Evolutionary conservation across 2,113 vertebrate species (phyloP), one percentile per base, ranked within the genome.

Genomic region (Hydropotes inermis): DNA sequence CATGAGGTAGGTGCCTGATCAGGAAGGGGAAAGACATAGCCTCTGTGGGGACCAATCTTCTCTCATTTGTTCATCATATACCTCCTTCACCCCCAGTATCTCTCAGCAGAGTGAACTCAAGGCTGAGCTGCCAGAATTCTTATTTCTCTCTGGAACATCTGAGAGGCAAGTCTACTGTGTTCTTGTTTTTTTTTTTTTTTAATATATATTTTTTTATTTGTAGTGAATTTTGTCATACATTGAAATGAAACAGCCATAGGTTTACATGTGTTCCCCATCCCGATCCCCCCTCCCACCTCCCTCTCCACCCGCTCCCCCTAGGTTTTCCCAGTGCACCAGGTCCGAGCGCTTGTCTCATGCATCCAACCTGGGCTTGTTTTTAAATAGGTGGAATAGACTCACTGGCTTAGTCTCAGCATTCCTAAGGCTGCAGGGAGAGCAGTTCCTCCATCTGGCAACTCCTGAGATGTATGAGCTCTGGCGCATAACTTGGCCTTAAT

Each of bases 401-500:
- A 28, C 33, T 6, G 36, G 30, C 25, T 61, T 39, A n/a, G 27
- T 64, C n/a, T 93, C 43, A 36, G 15, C 30, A 45, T 84, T 78
- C 58, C 30, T 52, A 14, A 76, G 54, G 23, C 36, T 76, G 4
- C 23, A 52, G 4, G 58, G 7, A 30, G 36, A 64, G 9, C 43
- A 10, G 19, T 52, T 61, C 1, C 27, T 60, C 33, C n/a, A 30
- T 12, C 25, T 39, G 60, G 28, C 8, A 27, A 6, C 45, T 45
- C 13, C 30, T 16, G 58, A 1, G 25, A 74, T 47, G 13, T 16
- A 28, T 5, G 79, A 83, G 33, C 19, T n/a, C 79, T 54, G 33
- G 33, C 0, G 0, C 16, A 1, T 52, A 13, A 12, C 14, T 82
- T 52, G 78, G 47, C 79, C 17, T 54, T n/a, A n/a, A 7, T 23